Conservation (phyloP, 2,113 vertebrate species). For the Corythaeola cristata region DNA sequence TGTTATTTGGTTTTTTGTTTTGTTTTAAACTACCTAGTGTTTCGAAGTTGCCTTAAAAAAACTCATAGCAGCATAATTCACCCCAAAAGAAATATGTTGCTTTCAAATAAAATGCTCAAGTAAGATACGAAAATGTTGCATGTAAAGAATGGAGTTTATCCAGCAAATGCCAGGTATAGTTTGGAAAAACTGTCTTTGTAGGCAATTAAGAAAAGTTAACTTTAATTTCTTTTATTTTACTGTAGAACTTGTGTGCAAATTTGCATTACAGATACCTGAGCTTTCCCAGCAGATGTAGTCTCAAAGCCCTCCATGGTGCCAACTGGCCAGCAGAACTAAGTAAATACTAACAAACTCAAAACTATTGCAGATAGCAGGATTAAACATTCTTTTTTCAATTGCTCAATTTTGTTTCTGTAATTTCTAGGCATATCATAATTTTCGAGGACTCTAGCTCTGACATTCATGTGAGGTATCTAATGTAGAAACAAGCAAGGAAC, state of each 20-base stretch:
- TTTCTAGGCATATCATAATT: neutral
- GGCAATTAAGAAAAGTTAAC: neutral
- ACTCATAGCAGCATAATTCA: neutral
- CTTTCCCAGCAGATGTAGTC: neutral
- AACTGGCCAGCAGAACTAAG: neutral
- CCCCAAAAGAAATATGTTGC: neutral
- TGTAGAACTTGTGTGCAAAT: neutral
- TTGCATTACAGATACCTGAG: neutral
- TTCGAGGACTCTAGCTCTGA: neutral
- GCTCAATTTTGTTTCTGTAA: neutral
- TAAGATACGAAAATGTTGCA: neutral
- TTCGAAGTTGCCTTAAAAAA: neutral
- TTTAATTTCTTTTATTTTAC: neutral
- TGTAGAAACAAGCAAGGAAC: neutral
- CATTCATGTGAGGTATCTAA: neutral
- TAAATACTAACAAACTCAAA: neutral
- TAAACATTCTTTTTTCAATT: neutral
- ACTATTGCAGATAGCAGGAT: neutral
- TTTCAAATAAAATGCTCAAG: neutral
- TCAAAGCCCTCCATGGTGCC: neutral
- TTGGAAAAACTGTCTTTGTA: neutral
- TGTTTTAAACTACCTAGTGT: neutral
- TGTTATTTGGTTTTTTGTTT: constrained; percentile 49
- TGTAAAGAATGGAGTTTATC: neutral
- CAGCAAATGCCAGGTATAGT: neutral